Percentiles rank a stretch among this genome's conserved stretches.
phyloP scores from a whole-genome alignment of 2,797 vertebrate genomes.

The Poecile montanus region DNA sequence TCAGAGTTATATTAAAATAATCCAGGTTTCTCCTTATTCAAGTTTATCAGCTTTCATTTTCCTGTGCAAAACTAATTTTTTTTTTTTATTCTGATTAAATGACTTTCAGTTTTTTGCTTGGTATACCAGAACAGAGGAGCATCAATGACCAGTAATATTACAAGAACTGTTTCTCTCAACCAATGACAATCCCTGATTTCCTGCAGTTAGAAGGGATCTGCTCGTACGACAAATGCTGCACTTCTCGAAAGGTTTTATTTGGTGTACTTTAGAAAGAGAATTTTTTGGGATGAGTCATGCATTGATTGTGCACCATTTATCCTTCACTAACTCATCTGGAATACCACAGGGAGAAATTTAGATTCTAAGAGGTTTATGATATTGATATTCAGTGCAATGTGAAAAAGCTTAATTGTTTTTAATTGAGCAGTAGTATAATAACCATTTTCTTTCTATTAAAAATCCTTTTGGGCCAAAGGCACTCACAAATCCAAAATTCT shows the following conservation, averaged over 20 bases:
- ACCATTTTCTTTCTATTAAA: conserved; percentile 34
- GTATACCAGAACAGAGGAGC: neutral
- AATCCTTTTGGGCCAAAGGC: neutral
- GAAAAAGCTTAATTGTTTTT: conserved; percentile 39
- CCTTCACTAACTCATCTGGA: conserved; percentile 37
- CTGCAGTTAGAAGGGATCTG: neutral
- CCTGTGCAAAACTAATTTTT: neutral
- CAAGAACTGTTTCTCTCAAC: neutral
- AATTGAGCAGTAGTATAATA: conserved; percentile 30
- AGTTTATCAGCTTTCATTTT: neutral
- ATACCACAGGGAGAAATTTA: conserved; percentile 4
- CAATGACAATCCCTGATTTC: neutral
- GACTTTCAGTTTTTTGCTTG: neutral
- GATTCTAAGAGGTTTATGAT: neutral
- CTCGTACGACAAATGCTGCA: neutral
- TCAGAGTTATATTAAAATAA: neutral
- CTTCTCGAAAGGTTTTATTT: neutral
- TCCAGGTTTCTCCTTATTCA: neutral
- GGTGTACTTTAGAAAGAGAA: neutral
- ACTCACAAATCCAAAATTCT: neutral
- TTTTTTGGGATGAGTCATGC: conserved; percentile 9
- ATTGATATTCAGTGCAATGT: neutral
- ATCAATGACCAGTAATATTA: neutral
- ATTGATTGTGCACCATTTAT: neutral
- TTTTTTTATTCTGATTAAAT: neutral